Percentiles rank a stretch among this genome's conserved stretches.
phyloP scores from a whole-genome alignment of 1,140 invertebrate species.

The Pseudobourletiella spinata region DNA sequence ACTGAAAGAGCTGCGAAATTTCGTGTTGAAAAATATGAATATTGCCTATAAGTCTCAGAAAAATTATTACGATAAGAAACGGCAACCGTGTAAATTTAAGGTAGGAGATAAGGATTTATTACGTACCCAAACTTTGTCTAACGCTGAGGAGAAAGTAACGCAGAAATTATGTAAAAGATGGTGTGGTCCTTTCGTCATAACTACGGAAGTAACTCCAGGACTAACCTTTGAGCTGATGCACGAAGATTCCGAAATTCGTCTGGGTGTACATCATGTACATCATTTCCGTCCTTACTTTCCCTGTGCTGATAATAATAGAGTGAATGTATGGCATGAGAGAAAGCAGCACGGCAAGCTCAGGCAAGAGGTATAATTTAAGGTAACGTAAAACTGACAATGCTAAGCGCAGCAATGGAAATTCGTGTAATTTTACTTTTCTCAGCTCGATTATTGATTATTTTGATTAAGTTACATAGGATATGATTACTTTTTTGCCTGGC shows the following conservation, averaged over 20 bases:
- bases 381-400: too few species aligned
- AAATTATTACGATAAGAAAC: conserved; percentile 9
- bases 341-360: too few species aligned
- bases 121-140: not conserved
- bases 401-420: too few species aligned
- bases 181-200: not conserved
- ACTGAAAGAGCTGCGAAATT: conserved; percentile 4
- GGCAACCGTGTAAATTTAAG: conserved; percentile 6
- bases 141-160: not conserved
- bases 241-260: not conserved
- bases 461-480: too few species aligned
- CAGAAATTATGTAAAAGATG: not conserved
- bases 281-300: not conserved
- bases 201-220: not conserved
- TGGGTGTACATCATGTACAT: not conserved
- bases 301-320: not conserved
- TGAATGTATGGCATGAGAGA: not conserved
- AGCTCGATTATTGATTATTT: too few species aligned
- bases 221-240: not conserved
- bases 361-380: too few species aligned
- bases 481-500: too few species aligned
- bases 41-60: not conserved
- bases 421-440: too few species aligned
- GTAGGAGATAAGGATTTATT: not conserved
- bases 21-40: conserved; percentile 10